Evolutionary conservation across 2,113 vertebrate genomes (phyloP).

Genomic region (Chauna torquata): DNA sequence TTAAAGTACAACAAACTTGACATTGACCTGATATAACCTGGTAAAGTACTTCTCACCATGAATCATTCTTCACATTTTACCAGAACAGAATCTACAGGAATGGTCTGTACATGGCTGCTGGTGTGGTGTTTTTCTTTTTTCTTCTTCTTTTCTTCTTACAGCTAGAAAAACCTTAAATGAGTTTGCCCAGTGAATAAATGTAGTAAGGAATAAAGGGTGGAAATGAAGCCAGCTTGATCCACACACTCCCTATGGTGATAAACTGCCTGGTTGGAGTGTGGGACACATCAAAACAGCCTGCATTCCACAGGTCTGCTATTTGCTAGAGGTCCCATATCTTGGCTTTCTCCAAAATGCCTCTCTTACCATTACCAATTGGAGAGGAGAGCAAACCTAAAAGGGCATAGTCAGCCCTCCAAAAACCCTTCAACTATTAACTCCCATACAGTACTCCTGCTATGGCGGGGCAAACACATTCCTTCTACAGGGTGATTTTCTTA

Average conservation of each 20-base stretch:
- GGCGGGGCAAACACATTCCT: not conserved
- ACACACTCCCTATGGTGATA: not conserved
- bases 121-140: not conserved
- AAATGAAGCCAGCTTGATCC: not conserved
- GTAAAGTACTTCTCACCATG: conserved; percentile 9
- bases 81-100: not conserved
- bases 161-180: not conserved
- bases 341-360: not conserved
- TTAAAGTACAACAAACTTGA: conserved; percentile 48
- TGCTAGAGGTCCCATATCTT: not conserved
- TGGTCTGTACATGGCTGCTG: not conserved
- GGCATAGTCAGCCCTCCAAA: not conserved
- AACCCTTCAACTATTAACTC: not conserved
- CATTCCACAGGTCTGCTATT: not conserved
- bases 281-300: conserved; percentile 8
- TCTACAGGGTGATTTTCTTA: not conserved
- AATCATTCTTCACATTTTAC: conserved; percentile 29
- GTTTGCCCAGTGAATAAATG: not conserved
- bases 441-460: not conserved
- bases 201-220: not conserved
- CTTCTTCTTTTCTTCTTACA: not conserved
- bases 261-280: not conserved
- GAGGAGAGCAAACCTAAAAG: not conserved
- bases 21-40: conserved; percentile 26
- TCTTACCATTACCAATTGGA: not conserved